phyloP scores from a whole-genome alignment of 2,797 vertebrate genomes.

The Lepus townsendii region DNA sequence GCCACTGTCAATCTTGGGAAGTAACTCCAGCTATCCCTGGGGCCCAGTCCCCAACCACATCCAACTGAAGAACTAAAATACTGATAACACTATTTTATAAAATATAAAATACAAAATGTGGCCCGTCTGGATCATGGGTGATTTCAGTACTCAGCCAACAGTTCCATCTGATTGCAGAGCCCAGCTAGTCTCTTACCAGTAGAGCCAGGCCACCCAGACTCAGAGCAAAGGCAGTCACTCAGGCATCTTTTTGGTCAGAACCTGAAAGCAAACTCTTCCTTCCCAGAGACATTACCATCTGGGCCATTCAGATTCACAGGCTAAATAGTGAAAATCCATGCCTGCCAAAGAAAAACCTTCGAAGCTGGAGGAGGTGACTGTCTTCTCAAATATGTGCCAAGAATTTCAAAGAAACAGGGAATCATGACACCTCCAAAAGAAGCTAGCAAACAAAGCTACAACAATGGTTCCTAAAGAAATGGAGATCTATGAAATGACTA shows the following conservation, averaged over 20 bases:
- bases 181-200: too few relatives aligned
- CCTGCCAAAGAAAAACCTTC: too few relatives aligned
- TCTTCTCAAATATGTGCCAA: too few relatives aligned
- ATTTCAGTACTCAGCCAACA: too few relatives aligned
- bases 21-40: background rate
- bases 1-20: background rate
- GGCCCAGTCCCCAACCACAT: background rate
- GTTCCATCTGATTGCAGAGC: too few relatives aligned
- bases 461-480: too few relatives aligned
- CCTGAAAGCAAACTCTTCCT: background rate
- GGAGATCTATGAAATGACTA: too few relatives aligned
- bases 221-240: background rate
- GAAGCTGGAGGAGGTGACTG: too few relatives aligned
- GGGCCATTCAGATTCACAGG: background rate
- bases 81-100: background rate
- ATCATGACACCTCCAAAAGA: too few relatives aligned
- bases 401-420: too few relatives aligned
- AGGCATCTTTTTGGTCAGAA: background rate
- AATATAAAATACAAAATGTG: background rate
- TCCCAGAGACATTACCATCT: background rate
- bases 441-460: too few relatives aligned
- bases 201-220: background rate
- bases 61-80: background rate
- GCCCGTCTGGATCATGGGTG: background rate
- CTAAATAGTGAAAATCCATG: too few relatives aligned